Base-by-base conservation (phyloP, 2,113 vertebrate genomes). In the Zingel zingel region DNA sequence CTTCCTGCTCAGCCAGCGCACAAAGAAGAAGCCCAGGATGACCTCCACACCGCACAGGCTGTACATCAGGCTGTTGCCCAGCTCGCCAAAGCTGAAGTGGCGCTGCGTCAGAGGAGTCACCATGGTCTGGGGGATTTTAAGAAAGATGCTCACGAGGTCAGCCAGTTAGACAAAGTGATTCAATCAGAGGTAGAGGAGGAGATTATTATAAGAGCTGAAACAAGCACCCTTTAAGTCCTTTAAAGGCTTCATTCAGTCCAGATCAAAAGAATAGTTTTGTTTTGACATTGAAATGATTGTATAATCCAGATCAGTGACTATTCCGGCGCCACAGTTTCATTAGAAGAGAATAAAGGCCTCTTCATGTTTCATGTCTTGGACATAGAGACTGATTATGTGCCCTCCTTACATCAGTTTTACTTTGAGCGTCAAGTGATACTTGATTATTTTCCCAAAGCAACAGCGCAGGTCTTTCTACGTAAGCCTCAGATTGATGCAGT, bases 11-110 rank as follows among this genome's bases (percentile, higher is more conserved):
- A 97, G 93, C 94, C 94, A 94, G 79, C 95, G 96, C 59, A 97
- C 95, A 12, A 96, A 92, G 88, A 97, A 95, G 93, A 97, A 97
- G 69, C 96, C 95, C 76, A 89, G 79, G 88, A 97, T 96, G 79
- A 97, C 96, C 95, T 97, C 96, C 84, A 96, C 92, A 3, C 96
- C 96, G 43, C 96, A 96, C 85, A 96, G 87, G 86, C 95, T 93
- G 93, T 97, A 97, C 95, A 97, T 96, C 86, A 96, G 89, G 73
- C 96, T 97, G 94, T 97, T 97, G 69, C 95, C 95, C 86, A 97
- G 93, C 92, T 97, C 96, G 5, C 92, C 92, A 6, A 97, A 96
- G 79, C 93, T 84, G 63, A 97, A 96, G 91, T 93, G 94, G 43
- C 83, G 94, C 91, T 97, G 96, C 0, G 96, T 97, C 88, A 97